Conservation (phyloP, 2,113 vertebrate genomes). For the Nothoprocta perdicaria region DNA sequence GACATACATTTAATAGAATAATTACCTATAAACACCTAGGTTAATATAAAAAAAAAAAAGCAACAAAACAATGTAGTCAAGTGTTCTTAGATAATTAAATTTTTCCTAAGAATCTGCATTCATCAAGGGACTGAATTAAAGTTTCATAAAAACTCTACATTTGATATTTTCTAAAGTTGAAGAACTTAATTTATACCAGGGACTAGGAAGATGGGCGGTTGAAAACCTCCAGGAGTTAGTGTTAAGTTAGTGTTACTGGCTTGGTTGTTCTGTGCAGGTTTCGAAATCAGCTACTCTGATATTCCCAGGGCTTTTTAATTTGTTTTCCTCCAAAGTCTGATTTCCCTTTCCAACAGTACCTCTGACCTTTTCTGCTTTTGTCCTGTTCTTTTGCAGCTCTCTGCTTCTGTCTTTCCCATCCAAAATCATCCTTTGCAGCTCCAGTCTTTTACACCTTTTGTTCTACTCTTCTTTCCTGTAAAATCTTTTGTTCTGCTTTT, state of each 20-base stretch:
- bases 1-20: slow-evolving; percentile 16
- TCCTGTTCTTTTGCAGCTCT: neutral
- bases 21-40: slow-evolving; percentile 18
- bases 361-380: neutral
- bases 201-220: neutral
- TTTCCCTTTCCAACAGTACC: neutral
- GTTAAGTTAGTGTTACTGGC: neutral
- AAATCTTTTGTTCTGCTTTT: neutral
- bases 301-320: neutral
- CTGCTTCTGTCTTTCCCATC: neutral
- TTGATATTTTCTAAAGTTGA: neutral
- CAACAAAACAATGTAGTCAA: neutral
- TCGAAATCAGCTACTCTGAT: neutral
- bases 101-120: fast-evolving
- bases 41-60: neutral
- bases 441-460: neutral
- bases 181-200: neutral
- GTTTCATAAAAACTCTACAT: neutral
- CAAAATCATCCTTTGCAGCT: neutral
- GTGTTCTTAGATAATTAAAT: neutral
- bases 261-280: neutral
- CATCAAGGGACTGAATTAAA: neutral
- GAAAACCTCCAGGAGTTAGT: neutral
- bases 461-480: neutral
- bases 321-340: neutral